Evolutionary conservation across 2,888 invertebrate species (phyloP).

Genomic region (Diarsia mendica): DNA sequence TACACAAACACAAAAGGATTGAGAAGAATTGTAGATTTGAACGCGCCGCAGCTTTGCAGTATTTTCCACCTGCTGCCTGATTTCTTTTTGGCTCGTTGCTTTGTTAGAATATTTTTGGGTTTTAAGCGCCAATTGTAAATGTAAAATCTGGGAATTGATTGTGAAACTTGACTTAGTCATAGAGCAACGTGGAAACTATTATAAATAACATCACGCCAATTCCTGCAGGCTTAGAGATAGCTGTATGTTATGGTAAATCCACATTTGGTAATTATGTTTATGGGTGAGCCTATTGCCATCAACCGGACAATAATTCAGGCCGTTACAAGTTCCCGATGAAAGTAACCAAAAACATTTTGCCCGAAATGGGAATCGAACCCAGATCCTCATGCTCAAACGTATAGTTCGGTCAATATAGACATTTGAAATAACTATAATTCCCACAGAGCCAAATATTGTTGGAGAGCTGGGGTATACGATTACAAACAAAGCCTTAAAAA

Average conservation of each 20-base stretch:
- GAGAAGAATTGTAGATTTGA: constrained; percentile 17
- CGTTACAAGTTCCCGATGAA: not conserved
- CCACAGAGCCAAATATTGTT: no score
- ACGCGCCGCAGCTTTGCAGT: not conserved
- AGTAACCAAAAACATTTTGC: no score
- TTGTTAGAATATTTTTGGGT: not conserved
- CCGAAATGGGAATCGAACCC: no score
- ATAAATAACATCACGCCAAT: not conserved
- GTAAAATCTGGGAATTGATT: not conserved
- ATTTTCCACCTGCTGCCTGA: constrained; percentile 14
- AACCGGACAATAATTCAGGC: not conserved
- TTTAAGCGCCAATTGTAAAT: not conserved
- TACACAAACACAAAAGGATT: constrained; percentile 12
- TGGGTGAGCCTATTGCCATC: not conserved
- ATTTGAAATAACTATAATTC: no score
- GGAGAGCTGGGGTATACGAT: no score
- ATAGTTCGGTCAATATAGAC: no score
- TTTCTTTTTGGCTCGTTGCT: constrained; percentile 7
- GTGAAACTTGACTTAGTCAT: not conserved
- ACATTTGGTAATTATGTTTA: not conserved
- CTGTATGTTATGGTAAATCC: not conserved
- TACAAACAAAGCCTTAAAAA: no score
- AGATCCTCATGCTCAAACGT: no score
- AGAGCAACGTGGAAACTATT: not conserved
- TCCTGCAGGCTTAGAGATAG: not conserved